Base-by-base conservation (phyloP, 2,888 invertebrate genomes). In the Tinea semifulvella region DNA sequence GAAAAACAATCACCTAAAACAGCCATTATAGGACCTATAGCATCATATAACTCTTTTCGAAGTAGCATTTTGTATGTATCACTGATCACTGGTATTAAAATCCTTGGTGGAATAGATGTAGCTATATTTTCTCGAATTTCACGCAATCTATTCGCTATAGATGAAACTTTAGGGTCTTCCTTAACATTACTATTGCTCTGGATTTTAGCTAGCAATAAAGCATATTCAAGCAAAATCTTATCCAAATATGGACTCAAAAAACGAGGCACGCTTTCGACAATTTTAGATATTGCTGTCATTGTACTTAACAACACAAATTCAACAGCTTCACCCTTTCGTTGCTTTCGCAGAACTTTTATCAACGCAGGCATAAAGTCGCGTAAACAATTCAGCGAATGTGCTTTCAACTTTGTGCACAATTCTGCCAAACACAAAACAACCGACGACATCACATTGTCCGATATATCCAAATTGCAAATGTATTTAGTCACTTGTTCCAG, bases 181-280 rank as follows among this genome's bases (percentile, higher is more conserved):
- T 84, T 82, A 25, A 73, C 73, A n/a, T 58, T 60, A 14, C 65
- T 63, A n/a, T n/a, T n/a, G 16, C 40, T 44, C 49, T 74, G 67
- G 80, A 83, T 84, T 57, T 81, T 84, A 0, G 80, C 76, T 2
- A 82, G 58, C 25, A 91, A 64, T 46, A 84, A 75, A 0, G 87
- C 84, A 28, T 91, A 68, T 52, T 89, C 86, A 6, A 79, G 82
- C 1, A 93, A 61, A 22, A 93, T 79, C 53, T 89, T 87, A 51
- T 87, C 85, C 22, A 96, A 72, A 67, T 95, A 95, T 0, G 94
- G 92, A 49, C 93, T 94, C 50, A 97, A 65, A 63, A 96, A 97
- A 27, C 90, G 77, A 0, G 93, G 88, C 31, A 96, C 65, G 18
- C 89, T 88, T 59, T 92, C 91, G 3, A 95, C 85, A 28, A 96